Conservation (phyloP, 2,888 invertebrate species). For the Macroteleia sp. region DNA sequence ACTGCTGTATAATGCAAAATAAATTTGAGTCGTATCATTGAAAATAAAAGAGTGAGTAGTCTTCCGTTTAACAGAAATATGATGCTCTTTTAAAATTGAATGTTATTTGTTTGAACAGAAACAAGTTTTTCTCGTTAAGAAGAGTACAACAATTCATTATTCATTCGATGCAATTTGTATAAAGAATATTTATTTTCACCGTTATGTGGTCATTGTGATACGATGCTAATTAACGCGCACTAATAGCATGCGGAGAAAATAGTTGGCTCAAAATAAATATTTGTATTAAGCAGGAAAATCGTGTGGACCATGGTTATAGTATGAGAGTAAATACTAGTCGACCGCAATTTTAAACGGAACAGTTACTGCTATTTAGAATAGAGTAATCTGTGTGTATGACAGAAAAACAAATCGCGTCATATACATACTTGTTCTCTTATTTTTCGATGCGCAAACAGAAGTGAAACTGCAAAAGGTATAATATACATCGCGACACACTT, state of each 20-base stretch:
- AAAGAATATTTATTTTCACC: neutral
- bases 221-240: neutral
- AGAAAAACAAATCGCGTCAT: conserved; percentile 1
- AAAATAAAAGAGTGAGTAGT: no score
- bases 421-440: conserved; percentile 4
- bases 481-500: neutral
- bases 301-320: neutral
- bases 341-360: conserved; percentile 15
- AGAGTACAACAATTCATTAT: no score
- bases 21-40: no score
- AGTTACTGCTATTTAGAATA: conserved; percentile 14
- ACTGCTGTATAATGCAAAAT: no score
- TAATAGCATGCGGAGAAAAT: neutral
- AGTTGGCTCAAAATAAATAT: conserved; percentile 11
- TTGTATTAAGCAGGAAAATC: conserved; percentile 2
- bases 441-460: conserved; percentile 12
- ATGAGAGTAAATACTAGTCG: neutral
- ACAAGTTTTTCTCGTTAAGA: no score
- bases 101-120: no score
- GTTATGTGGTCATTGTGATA: neutral
- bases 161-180: no score
- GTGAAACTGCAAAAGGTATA: conserved; percentile 14
- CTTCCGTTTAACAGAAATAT: no score
- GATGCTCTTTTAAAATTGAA: no score
- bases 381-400: conserved; percentile 27